phyloP scores from a whole-genome alignment of 37 sponge, comb jelly and placozoan species.

The Lycopodina hypogea region DNA sequence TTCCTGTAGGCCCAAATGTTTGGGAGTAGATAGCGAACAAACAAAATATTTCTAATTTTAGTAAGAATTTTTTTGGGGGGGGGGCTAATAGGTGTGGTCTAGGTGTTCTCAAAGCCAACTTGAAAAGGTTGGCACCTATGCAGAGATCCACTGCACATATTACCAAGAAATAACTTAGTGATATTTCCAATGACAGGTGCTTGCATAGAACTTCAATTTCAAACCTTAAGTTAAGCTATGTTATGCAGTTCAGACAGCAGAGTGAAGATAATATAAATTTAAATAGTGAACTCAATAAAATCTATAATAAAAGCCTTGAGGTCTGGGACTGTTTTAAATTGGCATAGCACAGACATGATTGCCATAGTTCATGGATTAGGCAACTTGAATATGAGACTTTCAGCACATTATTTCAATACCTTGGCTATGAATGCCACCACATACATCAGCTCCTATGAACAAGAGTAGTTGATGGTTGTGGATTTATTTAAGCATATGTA shows the following conservation, averaged over 20 bases:
- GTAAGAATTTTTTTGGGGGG: no score
- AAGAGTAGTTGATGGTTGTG: not conserved
- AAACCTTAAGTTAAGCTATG: slow-evolving; percentile 92
- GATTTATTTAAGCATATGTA: not conserved
- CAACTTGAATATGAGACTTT: slow-evolving; percentile 88
- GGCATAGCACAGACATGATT: slow-evolving; percentile 85
- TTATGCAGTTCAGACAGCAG: not conserved
- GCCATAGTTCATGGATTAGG: slow-evolving; percentile 99
- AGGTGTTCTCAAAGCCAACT: no score
- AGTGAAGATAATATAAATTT: not conserved
- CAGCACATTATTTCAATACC: slow-evolving; percentile 85
- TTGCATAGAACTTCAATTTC: slow-evolving; percentile 97
- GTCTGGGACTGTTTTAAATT: slow-evolving; percentile 87
- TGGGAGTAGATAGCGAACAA: no score
- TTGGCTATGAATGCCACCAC: slow-evolving; percentile 97
- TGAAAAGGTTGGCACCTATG: no score
- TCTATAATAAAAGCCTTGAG: slow-evolving; percentile 64
- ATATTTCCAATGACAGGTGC: slow-evolving; percentile 80
- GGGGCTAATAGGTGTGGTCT: no score
- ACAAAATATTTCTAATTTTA: no score
- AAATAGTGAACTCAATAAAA: no score
- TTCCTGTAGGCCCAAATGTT: no score
- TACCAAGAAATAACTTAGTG: slow-evolving; percentile 14
- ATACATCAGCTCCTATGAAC: slow-evolving; percentile 84
- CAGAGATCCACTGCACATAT: no score